These are phyloP conservation scores for Cochlearius cochlearius DNA, from an alignment of 2,113 vertebrate species.

Conservation along the genomic window DNA sequence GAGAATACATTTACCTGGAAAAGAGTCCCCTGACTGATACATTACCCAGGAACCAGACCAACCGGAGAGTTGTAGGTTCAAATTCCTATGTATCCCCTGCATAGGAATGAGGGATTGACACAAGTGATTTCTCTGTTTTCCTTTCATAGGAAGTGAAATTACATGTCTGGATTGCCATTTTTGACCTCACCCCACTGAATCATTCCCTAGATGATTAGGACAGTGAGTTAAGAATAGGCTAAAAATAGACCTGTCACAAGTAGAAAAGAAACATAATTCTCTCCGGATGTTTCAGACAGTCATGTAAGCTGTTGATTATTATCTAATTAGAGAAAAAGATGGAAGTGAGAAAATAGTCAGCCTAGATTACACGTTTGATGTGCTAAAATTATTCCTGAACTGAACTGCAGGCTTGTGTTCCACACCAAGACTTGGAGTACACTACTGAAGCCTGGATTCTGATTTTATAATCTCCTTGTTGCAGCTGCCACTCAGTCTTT, in stretches of 20 bases:
- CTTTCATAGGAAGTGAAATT: not conserved
- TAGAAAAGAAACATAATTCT: not conserved
- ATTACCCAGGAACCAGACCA: not conserved
- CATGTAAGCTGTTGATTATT: not conserved
- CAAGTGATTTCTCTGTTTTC: not conserved
- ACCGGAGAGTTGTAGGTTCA: not conserved
- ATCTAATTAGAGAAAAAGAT: not conserved
- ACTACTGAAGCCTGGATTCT: not conserved
- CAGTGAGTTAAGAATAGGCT: not conserved
- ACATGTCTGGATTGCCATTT: not conserved
- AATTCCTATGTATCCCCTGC: not conserved
- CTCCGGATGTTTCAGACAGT: not conserved
- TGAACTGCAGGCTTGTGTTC: not conserved
- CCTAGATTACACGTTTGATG: not conserved
- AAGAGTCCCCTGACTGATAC: not conserved
- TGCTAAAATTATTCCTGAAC: not conserved
- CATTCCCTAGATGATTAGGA: not conserved
- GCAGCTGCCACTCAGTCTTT: slow-evolving; percentile 35
- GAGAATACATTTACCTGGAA: not conserved
- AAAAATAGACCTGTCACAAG: not conserved
- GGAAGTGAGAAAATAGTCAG: not conserved
- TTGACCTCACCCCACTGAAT: not conserved
- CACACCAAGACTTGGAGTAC: not conserved
- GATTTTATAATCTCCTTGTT: slow-evolving; percentile 47
- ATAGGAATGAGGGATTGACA: not conserved